phyloP scores from a whole-genome alignment of 2,113 vertebrate genomes.

The Ceyx cyanopectus region DNA sequence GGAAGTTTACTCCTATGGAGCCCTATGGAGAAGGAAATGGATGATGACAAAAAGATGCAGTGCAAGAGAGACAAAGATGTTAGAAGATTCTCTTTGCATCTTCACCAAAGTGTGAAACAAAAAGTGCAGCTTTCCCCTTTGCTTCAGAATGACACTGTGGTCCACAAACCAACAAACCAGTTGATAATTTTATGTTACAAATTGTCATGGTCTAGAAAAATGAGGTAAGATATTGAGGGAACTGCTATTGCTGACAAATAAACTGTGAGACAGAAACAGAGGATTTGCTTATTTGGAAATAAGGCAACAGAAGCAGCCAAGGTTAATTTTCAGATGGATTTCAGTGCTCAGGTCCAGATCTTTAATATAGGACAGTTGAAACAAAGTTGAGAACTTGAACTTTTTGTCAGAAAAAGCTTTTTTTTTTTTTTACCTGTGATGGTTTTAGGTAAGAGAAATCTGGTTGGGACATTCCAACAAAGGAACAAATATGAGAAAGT shows the following conservation, averaged over 20 bases:
- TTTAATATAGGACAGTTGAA: background rate
- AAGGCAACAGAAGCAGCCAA: background rate
- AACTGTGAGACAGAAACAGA: background rate
- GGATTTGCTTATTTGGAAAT: background rate
- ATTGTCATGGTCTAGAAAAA: slow-evolving; percentile 85
- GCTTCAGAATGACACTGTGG: slow-evolving; percentile 94
- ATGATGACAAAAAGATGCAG: background rate
- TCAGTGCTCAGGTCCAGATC: background rate
- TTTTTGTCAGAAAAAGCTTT: background rate
- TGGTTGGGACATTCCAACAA: slow-evolving; percentile 90
- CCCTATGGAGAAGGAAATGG: slow-evolving; percentile 66
- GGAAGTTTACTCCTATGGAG: slow-evolving; percentile 86
- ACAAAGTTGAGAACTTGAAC: background rate
- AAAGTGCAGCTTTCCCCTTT: slow-evolving; percentile 92
- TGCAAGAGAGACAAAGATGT: background rate
- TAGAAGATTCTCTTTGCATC: background rate
- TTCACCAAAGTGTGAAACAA: slow-evolving; percentile 92
- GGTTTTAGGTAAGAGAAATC: slow-evolving; percentile 90
- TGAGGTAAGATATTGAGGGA: background rate
- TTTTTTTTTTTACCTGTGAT: slow-evolving; percentile 88
- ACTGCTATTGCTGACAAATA: background rate
- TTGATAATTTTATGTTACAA: slow-evolving; percentile 94
- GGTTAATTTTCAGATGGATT: background rate
- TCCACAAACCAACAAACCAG: slow-evolving; percentile 88
- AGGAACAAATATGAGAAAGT: slow-evolving; percentile 85